Evolutionary conservation across 2,888 invertebrate genomes (phyloP).

Genomic region (Ditylenchus weischeri): DNA sequence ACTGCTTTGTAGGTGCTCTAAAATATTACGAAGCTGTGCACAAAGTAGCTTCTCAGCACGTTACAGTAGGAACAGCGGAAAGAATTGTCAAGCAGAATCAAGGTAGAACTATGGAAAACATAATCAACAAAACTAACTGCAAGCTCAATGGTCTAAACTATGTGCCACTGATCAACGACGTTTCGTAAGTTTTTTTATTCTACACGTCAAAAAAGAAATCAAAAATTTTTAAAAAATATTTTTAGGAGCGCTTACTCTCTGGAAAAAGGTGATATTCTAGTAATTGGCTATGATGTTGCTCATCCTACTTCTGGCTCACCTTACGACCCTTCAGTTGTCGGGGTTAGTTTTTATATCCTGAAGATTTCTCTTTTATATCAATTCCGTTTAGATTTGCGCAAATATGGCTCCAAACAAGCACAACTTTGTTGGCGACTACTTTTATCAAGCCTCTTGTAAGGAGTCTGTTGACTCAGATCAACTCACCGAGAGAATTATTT

Average conservation of each 20-base stretch:
- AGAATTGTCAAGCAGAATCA: neutral
- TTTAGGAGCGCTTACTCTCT: neutral
- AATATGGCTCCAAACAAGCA: constrained; percentile 22
- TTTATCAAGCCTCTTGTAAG: constrained; percentile 23
- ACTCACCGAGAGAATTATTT: constrained; percentile 4
- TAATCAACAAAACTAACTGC: constrained; percentile 6
- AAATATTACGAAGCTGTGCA: neutral
- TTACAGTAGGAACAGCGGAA: neutral
- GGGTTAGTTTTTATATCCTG: constrained; percentile 7
- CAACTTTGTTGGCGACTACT: constrained; percentile 33
- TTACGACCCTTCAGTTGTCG: constrained; percentile 30
- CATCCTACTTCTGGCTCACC: constrained; percentile 17
- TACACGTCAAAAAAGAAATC: no score
- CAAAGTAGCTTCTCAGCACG: constrained; percentile 8
- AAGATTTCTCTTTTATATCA: no score
- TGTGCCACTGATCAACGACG: neutral
- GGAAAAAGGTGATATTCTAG: constrained; percentile 19
- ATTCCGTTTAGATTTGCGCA: constrained; percentile 8
- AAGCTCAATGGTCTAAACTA: constrained; percentile 2
- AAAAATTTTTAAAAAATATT: neutral
- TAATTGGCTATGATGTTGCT: constrained; percentile 38
- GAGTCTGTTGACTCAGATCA: constrained; percentile 4
- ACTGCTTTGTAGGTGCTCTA: neutral
- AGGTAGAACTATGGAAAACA: neutral
- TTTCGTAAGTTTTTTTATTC: no score